Evolutionary conservation across 2,113 vertebrate genomes (phyloP).

Genomic region (Leptosomus discolor): DNA sequence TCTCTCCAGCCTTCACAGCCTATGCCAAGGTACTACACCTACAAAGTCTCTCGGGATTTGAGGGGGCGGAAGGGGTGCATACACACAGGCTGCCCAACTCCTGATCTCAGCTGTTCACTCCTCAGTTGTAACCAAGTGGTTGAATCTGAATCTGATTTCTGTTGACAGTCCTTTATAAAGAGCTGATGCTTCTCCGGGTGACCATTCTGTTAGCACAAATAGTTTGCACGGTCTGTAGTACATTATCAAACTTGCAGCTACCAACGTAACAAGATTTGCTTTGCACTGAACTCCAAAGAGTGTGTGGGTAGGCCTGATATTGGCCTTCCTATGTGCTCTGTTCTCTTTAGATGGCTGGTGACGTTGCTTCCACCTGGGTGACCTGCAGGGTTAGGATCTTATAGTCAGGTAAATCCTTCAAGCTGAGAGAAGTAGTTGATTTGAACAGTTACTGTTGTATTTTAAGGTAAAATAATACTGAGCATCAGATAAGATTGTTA

Average conservation of each 20-base stretch:
- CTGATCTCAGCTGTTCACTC: background rate
- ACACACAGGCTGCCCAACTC: background rate
- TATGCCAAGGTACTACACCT: background rate
- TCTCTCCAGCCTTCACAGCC: background rate
- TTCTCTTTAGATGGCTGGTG: background rate
- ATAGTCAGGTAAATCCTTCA: background rate
- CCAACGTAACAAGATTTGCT: background rate
- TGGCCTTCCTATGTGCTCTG: background rate
- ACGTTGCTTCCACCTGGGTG: background rate
- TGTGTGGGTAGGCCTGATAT: background rate
- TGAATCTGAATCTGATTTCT: constrained; percentile 2
- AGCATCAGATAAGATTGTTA: background rate
- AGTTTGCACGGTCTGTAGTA: background rate
- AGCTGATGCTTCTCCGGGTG: background rate
- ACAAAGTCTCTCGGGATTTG: background rate
- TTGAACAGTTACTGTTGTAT: background rate
- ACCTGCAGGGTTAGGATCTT: background rate
- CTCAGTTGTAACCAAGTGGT: background rate
- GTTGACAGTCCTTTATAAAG: constrained; percentile 42
- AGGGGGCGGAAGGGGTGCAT: background rate
- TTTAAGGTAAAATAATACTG: background rate
- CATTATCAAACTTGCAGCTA: background rate
- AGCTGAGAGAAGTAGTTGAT: background rate
- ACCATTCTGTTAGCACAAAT: background rate
- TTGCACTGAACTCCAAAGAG: background rate